Conservation (phyloP, 2,888 invertebrate species). For the Tolmerus cingulatus region DNA sequence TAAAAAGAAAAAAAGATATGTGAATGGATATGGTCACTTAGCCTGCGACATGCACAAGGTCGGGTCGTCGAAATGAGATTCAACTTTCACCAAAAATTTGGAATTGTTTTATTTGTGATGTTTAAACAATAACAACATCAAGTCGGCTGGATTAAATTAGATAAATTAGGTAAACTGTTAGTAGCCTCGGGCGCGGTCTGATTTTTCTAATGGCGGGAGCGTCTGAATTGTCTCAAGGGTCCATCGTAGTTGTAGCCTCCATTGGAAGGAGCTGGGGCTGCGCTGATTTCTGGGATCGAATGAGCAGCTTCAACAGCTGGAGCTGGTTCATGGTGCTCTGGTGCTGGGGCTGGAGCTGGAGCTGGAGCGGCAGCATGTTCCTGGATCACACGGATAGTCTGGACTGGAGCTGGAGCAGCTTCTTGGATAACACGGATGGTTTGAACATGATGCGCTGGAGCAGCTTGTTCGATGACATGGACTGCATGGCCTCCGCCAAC, state of each 20-base stretch:
- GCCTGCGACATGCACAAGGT: background rate
- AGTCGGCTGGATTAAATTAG: background rate
- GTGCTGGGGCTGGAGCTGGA: background rate
- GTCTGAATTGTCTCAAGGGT: background rate
- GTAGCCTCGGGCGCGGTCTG: background rate
- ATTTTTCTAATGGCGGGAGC: background rate
- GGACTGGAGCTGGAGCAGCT: conserved; percentile 15
- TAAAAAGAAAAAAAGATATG: background rate
- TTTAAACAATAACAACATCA: conserved; percentile 28
- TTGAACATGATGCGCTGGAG: background rate
- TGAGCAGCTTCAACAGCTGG: background rate
- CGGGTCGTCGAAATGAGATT: background rate
- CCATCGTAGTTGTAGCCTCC: conserved; percentile 11
- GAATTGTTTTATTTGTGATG: conserved; percentile 1
- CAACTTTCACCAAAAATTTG: conserved; percentile 19
- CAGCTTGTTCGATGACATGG: background rate
- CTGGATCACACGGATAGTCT: conserved; percentile 17
- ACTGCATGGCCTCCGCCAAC: background rate
- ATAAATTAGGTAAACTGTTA: background rate
- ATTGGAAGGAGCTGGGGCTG: background rate
- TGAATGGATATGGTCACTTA: background rate
- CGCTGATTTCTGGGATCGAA: background rate
- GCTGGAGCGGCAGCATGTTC: background rate
- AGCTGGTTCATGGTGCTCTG: background rate
- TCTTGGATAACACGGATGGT: conserved; percentile 15